phyloP scores from a whole-genome alignment of 2,113 vertebrate genomes.

The Cochlearius cochlearius region DNA sequence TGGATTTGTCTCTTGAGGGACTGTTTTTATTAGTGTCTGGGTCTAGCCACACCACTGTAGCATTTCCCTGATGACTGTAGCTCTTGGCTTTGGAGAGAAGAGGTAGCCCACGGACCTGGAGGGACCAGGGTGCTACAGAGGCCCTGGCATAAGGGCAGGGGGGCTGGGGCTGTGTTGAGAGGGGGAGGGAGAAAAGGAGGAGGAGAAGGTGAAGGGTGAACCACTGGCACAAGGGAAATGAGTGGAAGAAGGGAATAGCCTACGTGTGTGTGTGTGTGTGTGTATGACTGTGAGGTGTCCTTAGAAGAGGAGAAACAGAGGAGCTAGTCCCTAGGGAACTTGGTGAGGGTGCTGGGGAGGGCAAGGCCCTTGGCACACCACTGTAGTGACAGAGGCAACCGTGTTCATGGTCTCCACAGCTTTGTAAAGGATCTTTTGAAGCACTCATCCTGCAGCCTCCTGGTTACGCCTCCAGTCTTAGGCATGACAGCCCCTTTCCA shows the following conservation, averaged over 20 bases:
- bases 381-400: neutral
- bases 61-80: neutral
- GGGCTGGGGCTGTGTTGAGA: neutral
- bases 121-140: neutral
- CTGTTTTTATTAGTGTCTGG: neutral
- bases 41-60: neutral
- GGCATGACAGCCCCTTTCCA: neutral
- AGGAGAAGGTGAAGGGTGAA: neutral
- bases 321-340: neutral
- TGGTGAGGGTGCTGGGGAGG: neutral
- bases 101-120: neutral
- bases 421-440: neutral
- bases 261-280: no score
- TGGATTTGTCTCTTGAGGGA: neutral
- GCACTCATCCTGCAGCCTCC: neutral
- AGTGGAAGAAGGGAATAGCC: neutral
- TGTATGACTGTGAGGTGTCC: neutral
- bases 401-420: neutral
- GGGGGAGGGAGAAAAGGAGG: neutral
- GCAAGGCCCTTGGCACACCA: accelerated
- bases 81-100: neutral
- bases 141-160: neutral
- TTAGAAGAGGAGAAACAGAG: neutral
- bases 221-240: accelerated
- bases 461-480: neutral